These are phyloP conservation scores for Microdon myrmicae DNA, from an alignment of 2,888 invertebrate species.

Conservation along the genomic window DNA sequence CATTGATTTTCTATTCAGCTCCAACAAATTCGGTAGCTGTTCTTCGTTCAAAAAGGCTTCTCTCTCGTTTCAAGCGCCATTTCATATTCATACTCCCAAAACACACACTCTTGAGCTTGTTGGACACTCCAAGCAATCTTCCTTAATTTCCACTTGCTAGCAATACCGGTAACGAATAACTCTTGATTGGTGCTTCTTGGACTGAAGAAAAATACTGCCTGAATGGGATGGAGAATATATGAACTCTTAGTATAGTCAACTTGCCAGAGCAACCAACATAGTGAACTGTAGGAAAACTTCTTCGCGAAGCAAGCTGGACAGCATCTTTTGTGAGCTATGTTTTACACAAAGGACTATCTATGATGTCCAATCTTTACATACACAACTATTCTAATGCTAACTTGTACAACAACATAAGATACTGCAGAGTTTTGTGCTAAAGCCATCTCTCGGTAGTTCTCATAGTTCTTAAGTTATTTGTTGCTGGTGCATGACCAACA, in stretches of 20 bases:
- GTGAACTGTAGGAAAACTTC: conserved; percentile 31
- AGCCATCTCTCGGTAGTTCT: conserved; percentile 42
- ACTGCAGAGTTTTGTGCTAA: conserved; percentile 41
- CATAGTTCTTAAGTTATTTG: conserved; percentile 48
- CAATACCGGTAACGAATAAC: conserved; percentile 39
- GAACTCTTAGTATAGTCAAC: conserved; percentile 20
- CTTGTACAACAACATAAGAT: conserved; percentile 31
- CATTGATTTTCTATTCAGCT: too few species aligned
- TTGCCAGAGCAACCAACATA: conserved; percentile 42
- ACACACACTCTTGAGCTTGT: too few species aligned
- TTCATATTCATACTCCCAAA: too few species aligned
- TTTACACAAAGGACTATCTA: conserved; percentile 18
- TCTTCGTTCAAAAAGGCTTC: too few species aligned
- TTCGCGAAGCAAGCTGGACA: conserved; percentile 37
- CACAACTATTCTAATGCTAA: conserved; percentile 33
- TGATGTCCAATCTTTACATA: too few species aligned
- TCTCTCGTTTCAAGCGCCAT: too few species aligned
- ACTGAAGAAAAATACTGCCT: conserved; percentile 31
- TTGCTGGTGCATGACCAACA: conserved; percentile 23
- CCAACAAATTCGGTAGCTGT: too few species aligned
- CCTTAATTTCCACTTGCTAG: conserved; percentile 48
- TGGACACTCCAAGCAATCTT: conserved; percentile 35
- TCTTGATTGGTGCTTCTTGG: conserved; percentile 50
- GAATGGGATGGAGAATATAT: conserved; percentile 21
- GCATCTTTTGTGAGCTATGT: conserved; percentile 26